Conservation (phyloP, 2,888 invertebrate genomes). For the Scaptomyza cyrtandrae region DNA sequence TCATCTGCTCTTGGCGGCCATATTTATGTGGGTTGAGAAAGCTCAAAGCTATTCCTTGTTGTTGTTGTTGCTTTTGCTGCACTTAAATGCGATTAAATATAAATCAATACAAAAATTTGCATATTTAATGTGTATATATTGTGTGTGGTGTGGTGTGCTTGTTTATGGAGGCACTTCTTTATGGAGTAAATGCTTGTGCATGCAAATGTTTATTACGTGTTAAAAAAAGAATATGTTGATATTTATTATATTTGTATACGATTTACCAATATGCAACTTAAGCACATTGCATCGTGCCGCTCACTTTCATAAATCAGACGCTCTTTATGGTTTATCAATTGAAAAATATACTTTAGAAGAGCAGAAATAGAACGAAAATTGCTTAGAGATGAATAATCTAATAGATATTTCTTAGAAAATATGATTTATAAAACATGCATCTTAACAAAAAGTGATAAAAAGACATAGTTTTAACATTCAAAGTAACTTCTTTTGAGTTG, state of each 20-base stretch:
- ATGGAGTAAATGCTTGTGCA: constrained; percentile 36
- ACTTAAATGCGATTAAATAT: constrained; percentile 80
- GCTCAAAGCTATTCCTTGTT: constrained; percentile 8
- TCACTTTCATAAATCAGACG: constrained; percentile 9
- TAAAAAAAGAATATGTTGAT: constrained; percentile 37
- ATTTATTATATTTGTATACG: constrained; percentile 22
- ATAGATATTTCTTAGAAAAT: too few species aligned
- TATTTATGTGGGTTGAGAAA: constrained; percentile 51
- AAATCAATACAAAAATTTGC: constrained; percentile 78
- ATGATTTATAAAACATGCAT: too few species aligned
- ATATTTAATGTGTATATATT: constrained; percentile 54
- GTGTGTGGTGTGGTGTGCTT: constrained; percentile 25
- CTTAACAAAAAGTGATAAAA: too few species aligned
- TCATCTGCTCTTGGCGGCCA: constrained; percentile 60
- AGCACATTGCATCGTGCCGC: constrained; percentile 6
- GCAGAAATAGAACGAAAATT: too few species aligned
- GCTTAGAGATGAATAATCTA: too few species aligned
- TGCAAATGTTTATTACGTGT: constrained; percentile 40
- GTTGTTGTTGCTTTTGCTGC: constrained; percentile 38
- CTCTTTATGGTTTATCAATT: not conserved
- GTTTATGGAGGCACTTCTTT: constrained; percentile 44
- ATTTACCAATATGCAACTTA: constrained; percentile 6
- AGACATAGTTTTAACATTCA: too few species aligned
- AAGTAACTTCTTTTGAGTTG: too few species aligned
- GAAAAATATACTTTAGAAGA: too few species aligned